Conservation (phyloP, 2,888 invertebrate species). For the Protodeltote pygarga region DNA sequence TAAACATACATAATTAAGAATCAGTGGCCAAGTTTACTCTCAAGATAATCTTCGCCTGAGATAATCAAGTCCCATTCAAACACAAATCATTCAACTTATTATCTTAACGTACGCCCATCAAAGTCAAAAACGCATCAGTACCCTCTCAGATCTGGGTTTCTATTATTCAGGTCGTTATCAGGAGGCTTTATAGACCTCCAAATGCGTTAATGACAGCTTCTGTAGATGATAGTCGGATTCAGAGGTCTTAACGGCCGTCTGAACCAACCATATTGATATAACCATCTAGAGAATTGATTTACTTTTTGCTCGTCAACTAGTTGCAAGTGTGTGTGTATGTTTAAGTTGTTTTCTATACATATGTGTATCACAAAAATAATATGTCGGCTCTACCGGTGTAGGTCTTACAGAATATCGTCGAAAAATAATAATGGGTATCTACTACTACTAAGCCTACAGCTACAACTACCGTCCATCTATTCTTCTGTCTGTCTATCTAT, state of each 20-base stretch:
- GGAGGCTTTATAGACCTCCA: slow-evolving; percentile 31
- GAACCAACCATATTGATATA: slow-evolving; percentile 22
- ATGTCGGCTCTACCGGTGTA: too few relatives aligned
- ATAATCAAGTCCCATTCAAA: neutral
- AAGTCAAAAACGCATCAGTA: slow-evolving; percentile 23
- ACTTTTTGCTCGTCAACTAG: slow-evolving; percentile 1
- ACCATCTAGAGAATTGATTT: slow-evolving; percentile 22
- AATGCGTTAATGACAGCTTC: slow-evolving; percentile 41
- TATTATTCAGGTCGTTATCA: slow-evolving; percentile 43
- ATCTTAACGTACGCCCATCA: slow-evolving; percentile 2
- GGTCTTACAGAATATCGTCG: too few relatives aligned
- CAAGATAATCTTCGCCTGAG: too few relatives aligned
- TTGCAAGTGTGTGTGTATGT: neutral
- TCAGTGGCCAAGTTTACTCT: too few relatives aligned
- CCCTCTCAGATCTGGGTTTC: slow-evolving; percentile 22
- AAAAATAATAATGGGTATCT: too few relatives aligned
- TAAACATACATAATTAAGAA: too few relatives aligned
- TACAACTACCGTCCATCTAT: too few relatives aligned
- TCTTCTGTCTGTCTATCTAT: too few relatives aligned
- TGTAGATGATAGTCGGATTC: slow-evolving; percentile 36
- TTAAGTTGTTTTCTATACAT: neutral
- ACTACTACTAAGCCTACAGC: too few relatives aligned
- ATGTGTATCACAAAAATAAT: too few relatives aligned
- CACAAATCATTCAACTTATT: slow-evolving; percentile 9
- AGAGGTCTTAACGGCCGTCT: slow-evolving; percentile 33